phyloP scores from a whole-genome alignment of 2,888 invertebrate species.

The Lasioglossum vierecki region DNA sequence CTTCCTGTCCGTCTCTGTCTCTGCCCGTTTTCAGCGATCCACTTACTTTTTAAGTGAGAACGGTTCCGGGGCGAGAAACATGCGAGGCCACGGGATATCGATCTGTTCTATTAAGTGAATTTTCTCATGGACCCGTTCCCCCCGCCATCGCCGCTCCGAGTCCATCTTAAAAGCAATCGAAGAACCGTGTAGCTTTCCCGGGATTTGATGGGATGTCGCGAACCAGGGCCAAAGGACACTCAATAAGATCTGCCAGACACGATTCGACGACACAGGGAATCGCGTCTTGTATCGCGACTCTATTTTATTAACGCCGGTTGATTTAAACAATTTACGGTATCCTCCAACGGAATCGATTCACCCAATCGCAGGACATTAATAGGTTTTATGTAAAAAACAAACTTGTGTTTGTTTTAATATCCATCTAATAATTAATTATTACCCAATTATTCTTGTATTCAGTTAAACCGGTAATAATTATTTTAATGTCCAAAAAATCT shows the following conservation, averaged over 20 bases:
- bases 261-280: slow-evolving; percentile 77
- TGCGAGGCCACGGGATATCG: slow-evolving; percentile 52
- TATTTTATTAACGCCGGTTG: neutral
- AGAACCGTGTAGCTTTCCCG: slow-evolving; percentile 58
- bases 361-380: too few relatives aligned
- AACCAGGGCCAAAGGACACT: slow-evolving; percentile 56
- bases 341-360: neutral
- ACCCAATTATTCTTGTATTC: too few relatives aligned
- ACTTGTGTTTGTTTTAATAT: too few relatives aligned
- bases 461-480: too few relatives aligned
- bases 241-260: slow-evolving; percentile 77
- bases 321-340: neutral
- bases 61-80: slow-evolving; percentile 56
- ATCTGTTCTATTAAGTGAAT: slow-evolving; percentile 61
- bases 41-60: slow-evolving; percentile 54
- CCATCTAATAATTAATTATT: too few relatives aligned
- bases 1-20: neutral
- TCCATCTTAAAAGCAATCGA: slow-evolving; percentile 56
- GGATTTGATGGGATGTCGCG: slow-evolving; percentile 58
- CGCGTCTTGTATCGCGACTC: slow-evolving; percentile 66
- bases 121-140: slow-evolving; percentile 52
- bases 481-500: too few relatives aligned
- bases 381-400: too few relatives aligned
- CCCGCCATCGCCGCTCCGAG: neutral
- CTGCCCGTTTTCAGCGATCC: slow-evolving; percentile 31